A percentile compares a stretch with the other conserved stretches of the same genome.
These are phyloP conservation scores for Aldabrachelys gigantea DNA, from an alignment of 2,113 vertebrate genomes.

Conservation along the genomic window DNA sequence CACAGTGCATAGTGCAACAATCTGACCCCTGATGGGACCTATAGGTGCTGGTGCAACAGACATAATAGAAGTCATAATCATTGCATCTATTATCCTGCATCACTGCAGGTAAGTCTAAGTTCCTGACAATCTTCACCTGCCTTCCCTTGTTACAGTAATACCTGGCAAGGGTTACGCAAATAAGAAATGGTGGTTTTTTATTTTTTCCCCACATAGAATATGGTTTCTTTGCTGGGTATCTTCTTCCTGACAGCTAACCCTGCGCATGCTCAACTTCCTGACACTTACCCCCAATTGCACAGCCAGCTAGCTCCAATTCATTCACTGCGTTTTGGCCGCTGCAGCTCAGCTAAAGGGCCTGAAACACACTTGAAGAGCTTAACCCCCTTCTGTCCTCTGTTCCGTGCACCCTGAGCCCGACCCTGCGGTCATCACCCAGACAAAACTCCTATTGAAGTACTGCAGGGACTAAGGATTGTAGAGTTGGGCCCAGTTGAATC, in stretches of 20 bases:
- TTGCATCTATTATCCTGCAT: rapidly evolving
- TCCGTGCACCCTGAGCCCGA: rapidly evolving
- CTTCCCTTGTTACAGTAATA: conserved; percentile 33
- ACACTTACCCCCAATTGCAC: not conserved
- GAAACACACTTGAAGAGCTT: rapidly evolving
- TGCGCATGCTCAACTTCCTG: not conserved
- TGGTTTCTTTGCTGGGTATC: conserved; percentile 24
- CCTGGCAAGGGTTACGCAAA: not conserved
- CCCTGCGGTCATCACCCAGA: not conserved
- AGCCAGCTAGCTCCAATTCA: not conserved
- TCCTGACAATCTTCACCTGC: conserved; percentile 29
- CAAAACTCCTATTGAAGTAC: not conserved
- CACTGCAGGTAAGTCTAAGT: not conserved
- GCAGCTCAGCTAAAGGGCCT: not conserved
- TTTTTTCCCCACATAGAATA: conserved; percentile 34
- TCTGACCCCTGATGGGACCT: not conserved
- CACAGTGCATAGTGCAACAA: not conserved
- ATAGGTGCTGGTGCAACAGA: rapidly evolving
- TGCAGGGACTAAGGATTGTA: rapidly evolving
- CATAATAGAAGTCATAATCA: rapidly evolving
- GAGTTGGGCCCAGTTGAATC: rapidly evolving
- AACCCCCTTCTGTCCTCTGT: rapidly evolving
- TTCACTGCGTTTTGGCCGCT: rapidly evolving
- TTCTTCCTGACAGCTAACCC: not conserved
- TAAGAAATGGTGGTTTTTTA: conserved; percentile 17